Base-by-base conservation (phyloP, 2,113 vertebrate genomes). In the Dicerorhinus sumatrensis region DNA sequence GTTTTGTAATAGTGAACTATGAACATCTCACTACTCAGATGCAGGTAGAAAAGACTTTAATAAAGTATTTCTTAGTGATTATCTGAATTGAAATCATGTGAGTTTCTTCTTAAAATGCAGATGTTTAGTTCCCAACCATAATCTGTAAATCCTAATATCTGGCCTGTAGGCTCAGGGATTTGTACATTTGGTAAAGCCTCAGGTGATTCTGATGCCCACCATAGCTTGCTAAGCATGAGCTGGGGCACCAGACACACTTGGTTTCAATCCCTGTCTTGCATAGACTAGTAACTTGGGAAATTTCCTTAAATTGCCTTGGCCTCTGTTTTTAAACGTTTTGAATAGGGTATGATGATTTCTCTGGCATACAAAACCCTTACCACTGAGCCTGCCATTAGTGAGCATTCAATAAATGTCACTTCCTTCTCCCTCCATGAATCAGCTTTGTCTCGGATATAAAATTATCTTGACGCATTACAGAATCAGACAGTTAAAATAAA, bases 401-500 rank as follows among this genome's bases (percentile, higher is more conserved):
- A 29, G 3, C 27, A 31, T 83, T 93, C 94, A 56, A 42, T 80
- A 77, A 93, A 69, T 56, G 3, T 80, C 33, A 70, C 12, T 75
- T 81, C n/a, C 10, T 18, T 63, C 51, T 6, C 9, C 31, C 58
- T 89, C 58, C n/a, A 58, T 65, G 54, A 96, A 76, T 94, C 95
- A 96, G 46, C 46, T 88, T 76, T 84, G 73, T 88, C 60, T 88
- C 90, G 82, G 73, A 84, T 94, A 94, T 72, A 97, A 96, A 96
- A 97, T 90, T 77, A 80, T 95, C 92, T 96, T 84, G 75, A 80
- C 21, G 46, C 83, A 87, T 92, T 81, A 93, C 39, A 62, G 62
- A 95, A 89, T 93, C 86, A 96, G 82, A 97, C 72, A 96, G 84
- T 92, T 96, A 84, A 91, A 97, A 73, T 72, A 42, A 70, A 84